A percentile compares a stretch with the other conserved stretches of the same genome.
These are phyloP conservation scores for Gadopsis bispinosus DNA, from an alignment of 2,797 vertebrate species.

Conservation along the genomic window DNA sequence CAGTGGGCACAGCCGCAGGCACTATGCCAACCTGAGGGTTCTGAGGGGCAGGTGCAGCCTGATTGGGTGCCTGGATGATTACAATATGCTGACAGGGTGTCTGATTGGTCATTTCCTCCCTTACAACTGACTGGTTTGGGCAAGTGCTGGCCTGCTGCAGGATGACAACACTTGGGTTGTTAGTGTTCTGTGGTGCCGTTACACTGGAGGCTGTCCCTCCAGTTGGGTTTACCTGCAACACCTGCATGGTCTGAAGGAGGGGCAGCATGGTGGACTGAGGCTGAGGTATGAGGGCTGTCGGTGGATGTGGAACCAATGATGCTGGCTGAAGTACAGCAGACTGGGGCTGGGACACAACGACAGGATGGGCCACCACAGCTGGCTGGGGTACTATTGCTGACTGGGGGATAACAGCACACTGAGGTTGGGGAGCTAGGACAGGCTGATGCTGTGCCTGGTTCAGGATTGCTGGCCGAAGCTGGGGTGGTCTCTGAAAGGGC, in stretches of 20 bases:
- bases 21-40: constrained; percentile 87
- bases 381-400: constrained; percentile 76
- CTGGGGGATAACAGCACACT: constrained; percentile 80
- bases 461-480: constrained; percentile 73
- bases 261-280: constrained; percentile 86
- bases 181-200: constrained; percentile 86
- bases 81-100: constrained; percentile 96
- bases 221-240: constrained; percentile 93
- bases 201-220: constrained; percentile 80
- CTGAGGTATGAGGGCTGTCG: constrained; percentile 82
- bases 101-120: constrained; percentile 91
- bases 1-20: constrained; percentile 82
- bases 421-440: constrained; percentile 68
- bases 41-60: constrained; percentile 87
- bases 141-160: constrained; percentile 92
- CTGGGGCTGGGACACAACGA: constrained; percentile 76
- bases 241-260: constrained; percentile 95
- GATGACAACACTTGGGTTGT: constrained; percentile 94
- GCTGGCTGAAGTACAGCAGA: constrained; percentile 76
- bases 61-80: constrained; percentile 95
- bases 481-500: constrained; percentile 71
- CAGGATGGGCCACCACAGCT: constrained; percentile 73
- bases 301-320: constrained; percentile 76
- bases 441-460: constrained; percentile 69
- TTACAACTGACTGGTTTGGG: constrained; percentile 87